Evolutionary conservation across 2,888 invertebrate genomes (phyloP), one percentile per base, ranked within the genome.

Genomic region (Cantharis rufa): DNA sequence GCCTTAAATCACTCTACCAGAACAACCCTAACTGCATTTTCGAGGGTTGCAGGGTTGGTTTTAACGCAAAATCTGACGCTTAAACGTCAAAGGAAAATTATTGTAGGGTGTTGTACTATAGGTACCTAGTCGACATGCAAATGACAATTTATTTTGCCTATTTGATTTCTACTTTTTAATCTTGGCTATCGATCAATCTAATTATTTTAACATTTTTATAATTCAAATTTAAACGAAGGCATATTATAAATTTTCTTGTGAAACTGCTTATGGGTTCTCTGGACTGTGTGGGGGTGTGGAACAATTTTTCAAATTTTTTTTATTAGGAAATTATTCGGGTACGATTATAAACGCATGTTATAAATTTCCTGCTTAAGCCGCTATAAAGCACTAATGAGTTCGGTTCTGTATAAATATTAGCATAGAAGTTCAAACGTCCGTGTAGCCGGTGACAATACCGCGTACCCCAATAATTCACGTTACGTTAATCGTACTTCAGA

Each of bases 1-100:
- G 88, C 86, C 86, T 86, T 85, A 66, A 87, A 87, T 87, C 87
- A 87, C 81, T 86, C 86, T 87, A 87, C 86, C 88, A 87, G 84
- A 87, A 87, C 88, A 86, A 87, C 87, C 87, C 87, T 84, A 82
- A 79, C 77, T 72, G 74, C 76, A 79, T 78, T 78, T 75, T 79
- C 74, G 71, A 81, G 81, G 82, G 84, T 81, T 81, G 80, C 74
- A 82, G 81, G 79, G 79, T 82, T 80, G 85, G 83, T 70, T 80
- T 75, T 78, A 63, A 66, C 73, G 62, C 48, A 64, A 72, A 75
- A 63, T 72, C 48, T 70, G 64, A 69, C 72, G 70, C 62, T 48
- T 66, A 66, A 66, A 21, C 64, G 64, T 66, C 64, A 66, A 66
- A 24, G 13, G 11, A 66, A 66, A 66, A 66, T 66, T 66, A 66